Conservation (phyloP, 2,888 invertebrate species). For the Frankliniella intonsa region DNA sequence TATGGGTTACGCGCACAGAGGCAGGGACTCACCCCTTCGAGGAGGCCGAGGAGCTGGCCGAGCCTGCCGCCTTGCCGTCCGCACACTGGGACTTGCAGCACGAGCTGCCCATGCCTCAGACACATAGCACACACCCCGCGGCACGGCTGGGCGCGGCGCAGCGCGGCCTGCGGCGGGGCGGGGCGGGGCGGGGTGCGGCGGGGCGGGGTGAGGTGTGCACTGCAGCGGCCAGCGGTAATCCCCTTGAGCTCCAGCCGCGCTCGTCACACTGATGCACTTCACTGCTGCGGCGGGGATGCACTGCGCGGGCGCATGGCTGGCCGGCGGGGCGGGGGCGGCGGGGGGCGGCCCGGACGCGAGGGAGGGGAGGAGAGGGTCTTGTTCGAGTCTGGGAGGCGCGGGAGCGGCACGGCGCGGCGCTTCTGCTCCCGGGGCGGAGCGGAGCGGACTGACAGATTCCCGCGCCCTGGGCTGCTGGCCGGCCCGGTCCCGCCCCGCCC, state of each 20-base stretch:
- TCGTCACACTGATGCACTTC: background rate
- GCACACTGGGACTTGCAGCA: slow-evolving; percentile 57
- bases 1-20: no score
- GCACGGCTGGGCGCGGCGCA: slow-evolving; percentile 26
- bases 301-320: no score
- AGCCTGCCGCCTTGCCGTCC: slow-evolving; percentile 44
- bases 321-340: background rate
- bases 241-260: background rate
- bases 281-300: background rate
- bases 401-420: background rate
- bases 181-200: background rate
- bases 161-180: background rate
- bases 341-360: background rate
- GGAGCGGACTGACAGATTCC: slow-evolving; percentile 8
- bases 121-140: slow-evolving; percentile 28
- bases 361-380: background rate
- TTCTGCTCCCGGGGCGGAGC: slow-evolving; percentile 6
- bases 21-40: slow-evolving; percentile 44
- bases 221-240: background rate
- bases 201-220: background rate
- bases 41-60: slow-evolving; percentile 46
- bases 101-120: slow-evolving; percentile 52
- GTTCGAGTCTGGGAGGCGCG: no score
- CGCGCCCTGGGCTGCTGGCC: background rate
- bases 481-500: background rate